Conservation (phyloP, 2,113 vertebrate species). For the Microcebus jonahi region DNA sequence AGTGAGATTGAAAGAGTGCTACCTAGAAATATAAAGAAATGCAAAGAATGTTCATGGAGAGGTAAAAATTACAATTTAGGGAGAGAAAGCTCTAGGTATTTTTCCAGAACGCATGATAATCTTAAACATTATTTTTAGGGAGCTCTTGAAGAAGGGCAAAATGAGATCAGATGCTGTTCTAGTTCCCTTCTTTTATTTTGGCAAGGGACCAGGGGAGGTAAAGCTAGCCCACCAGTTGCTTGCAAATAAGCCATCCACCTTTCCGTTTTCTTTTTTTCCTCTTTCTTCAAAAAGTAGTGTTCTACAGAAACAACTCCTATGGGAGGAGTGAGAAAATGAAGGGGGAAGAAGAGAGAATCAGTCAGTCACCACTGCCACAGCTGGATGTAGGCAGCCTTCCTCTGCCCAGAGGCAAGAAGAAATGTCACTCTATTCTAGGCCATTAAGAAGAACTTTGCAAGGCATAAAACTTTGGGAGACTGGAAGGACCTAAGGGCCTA, state of each 20-base stretch:
- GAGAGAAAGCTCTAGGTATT: not conserved
- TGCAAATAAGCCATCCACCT: constrained; percentile 13
- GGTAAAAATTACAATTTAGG: not conserved
- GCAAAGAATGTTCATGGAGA: not conserved
- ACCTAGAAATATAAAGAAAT: not conserved
- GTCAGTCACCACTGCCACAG: constrained; percentile 40
- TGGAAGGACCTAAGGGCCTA: not conserved
- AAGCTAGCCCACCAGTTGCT: not conserved
- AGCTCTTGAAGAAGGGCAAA: not conserved
- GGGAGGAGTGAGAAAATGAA: constrained; percentile 21
- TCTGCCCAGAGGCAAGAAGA: constrained; percentile 26
- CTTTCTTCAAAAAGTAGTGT: constrained; percentile 41
- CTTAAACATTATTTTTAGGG: constrained; percentile 10
- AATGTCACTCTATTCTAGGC: constrained; percentile 15
- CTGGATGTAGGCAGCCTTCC: constrained; percentile 37
- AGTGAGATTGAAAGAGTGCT: not conserved
- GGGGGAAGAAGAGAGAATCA: not conserved
- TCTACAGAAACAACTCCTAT: constrained; percentile 22
- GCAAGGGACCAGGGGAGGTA: not conserved
- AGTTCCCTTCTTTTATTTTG: constrained; percentile 31
- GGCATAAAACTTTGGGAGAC: not conserved
- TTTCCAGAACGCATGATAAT: constrained; percentile 1
- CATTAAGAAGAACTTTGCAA: constrained; percentile 19
- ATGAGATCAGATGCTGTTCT: constrained; percentile 30
- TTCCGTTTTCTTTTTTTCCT: not conserved